Evolutionary conservation across 23 tunicate genomes (phyloP), one percentile per base, ranked within the genome.

Genomic region (Styela clava): DNA sequence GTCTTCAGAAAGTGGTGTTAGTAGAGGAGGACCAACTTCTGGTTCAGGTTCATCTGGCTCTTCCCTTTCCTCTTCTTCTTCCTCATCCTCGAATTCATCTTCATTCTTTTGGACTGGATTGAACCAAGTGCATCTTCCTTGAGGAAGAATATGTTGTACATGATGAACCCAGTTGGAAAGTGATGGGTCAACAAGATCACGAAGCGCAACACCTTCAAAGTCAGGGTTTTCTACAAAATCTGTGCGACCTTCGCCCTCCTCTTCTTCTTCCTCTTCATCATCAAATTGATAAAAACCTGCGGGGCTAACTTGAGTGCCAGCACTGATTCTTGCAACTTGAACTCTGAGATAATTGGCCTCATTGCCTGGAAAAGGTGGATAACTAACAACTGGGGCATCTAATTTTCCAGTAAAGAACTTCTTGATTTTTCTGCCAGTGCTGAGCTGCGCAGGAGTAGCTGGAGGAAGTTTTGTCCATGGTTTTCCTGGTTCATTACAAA

Each of bases 131-230:
- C 98, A 87, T 35, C 98, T 35, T 23, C 95, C 99, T 68, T 95
- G 99, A 12, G 99, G 99, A 9, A 95, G 86, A 56, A 95, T 83
- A 69, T 95, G 94, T 62, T 89, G 96, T 31, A 89, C 92, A 67
- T 95, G 99, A 73, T 95, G 99, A 24, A 95, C 99, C 99, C 99
- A 95, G 79, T 86, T 90, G 73, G 99, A 79, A 71, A 94, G 52
- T 33, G 88, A 72, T 12, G 96, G 86, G 80, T 95, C 99, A 24
- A 84, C 74, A 35, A 95, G 81, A 61, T 95, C 99, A n/a, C 99
- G 96, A 24, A 90, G 72, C 62, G 99, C 84, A 33, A 90, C 64
- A 29, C 90, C 90, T 64, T 90, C 99, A 78, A 90, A 95, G 68
- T 95, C 96, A 0, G 96, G 96, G 85, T 90, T 95, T 69, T 95